These are phyloP conservation scores for Meteorus cinctellus DNA, from an alignment of 2,888 invertebrate species.

Conservation along the genomic window DNA sequence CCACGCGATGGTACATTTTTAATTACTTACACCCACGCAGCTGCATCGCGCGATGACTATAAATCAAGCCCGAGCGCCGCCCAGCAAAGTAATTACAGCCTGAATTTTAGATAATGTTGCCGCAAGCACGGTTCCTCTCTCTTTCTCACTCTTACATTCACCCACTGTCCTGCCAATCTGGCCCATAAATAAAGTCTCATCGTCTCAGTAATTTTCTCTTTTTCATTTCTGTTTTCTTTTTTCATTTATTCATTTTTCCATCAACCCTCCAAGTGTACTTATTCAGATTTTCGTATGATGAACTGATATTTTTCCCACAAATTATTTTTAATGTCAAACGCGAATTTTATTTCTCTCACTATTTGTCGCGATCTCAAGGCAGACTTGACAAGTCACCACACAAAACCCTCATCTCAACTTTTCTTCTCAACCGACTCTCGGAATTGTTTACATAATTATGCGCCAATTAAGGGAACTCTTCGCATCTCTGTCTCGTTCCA, in stretches of 20 bases:
- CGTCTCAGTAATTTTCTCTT: constrained; percentile 11
- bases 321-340: not conserved
- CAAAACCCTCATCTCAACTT: constrained; percentile 14
- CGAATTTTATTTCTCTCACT: not conserved
- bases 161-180: constrained; percentile 20
- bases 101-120: constrained; percentile 74
- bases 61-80: constrained; percentile 71
- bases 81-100: constrained; percentile 74
- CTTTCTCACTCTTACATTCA: constrained; percentile 42
- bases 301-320: not conserved
- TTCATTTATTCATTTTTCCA: constrained; percentile 10
- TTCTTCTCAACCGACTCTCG: constrained; percentile 15
- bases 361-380: not conserved
- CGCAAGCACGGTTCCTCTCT: constrained; percentile 68
- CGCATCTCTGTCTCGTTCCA: constrained; percentile 43
- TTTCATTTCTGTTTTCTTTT: constrained; percentile 19
- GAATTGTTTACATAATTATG: constrained; percentile 70
- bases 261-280: not conserved
- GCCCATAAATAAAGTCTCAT: constrained; percentile 18
- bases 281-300: constrained; percentile 14
- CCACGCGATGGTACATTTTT: constrained; percentile 74
- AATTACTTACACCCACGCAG: constrained; percentile 74
- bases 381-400: not conserved
- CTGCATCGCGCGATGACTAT: constrained; percentile 74
- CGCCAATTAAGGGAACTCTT: constrained; percentile 68